Evolutionary conservation across 2,797 vertebrate species (phyloP), one percentile per base, ranked within the genome.

Genomic region (Eutrigla gurnardus): DNA sequence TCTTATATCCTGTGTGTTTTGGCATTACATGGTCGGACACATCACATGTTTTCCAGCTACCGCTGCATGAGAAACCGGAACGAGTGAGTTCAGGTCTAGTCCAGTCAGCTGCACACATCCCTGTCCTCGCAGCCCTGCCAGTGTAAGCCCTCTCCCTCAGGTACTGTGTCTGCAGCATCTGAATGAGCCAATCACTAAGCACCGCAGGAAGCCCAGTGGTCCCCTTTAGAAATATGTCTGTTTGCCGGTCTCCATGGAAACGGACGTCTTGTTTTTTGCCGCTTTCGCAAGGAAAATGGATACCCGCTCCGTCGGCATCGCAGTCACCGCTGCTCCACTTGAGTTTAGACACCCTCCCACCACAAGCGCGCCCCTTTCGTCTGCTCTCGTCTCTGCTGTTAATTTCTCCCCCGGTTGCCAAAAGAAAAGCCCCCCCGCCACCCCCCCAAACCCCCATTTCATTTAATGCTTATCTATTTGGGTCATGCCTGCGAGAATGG

Each of bases 401-500:
- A 57, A 80, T 88, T 86, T 85, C 73, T 85, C 77, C 67, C 37
- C 9, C 25, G 14, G 37, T 65, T 80, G 75, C 66, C 74, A 42
- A 78, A 82, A 83, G 60, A 85, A 87, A 77, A 58, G 78, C 45
- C 65, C 70, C 67, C 62, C 36, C 45, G 63, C 70, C 67, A 60
- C 36, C 45, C 65, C 70, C 67, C 62, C 36, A 77, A 58, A 77
- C 45, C 65, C 70, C 67, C 62, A 33, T 57, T 85, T 92, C 74
- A 69, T 87, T 91, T 86, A 65, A 70, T 74, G 71, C 86, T 91
- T 91, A 92, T 93, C 90, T 93, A 91, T 93, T 91, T 93, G 77
- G 91, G 91, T 87, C 90, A 86, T 61, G 86, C 83, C 82, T 90
- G 76, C 17, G 50, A 86, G 85, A 91, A 85, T 54, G 65, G 81